Evolutionary conservation across 2,113 vertebrate species (phyloP), one percentile per base, ranked within the genome.

Genomic region (Quiscalus mexicanus): DNA sequence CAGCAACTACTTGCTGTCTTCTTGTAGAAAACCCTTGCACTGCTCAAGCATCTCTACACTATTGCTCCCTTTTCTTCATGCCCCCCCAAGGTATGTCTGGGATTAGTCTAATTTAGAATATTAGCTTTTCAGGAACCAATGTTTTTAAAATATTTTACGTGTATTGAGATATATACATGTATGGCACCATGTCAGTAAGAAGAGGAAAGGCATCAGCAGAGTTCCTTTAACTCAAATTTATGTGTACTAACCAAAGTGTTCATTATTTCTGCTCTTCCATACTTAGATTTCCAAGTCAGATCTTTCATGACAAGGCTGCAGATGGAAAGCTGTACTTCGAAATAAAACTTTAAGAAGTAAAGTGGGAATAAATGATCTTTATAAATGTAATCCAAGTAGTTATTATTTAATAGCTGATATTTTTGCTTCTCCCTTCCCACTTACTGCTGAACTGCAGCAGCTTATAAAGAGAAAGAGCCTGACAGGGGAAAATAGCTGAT

Each of bases 331-430:
- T 20, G 9, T 78, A 44, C 55, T 89, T 91, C 24, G 58, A 84
- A 91, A 83, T 91, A 69, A 82, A 91, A 60, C 49, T 82, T 90
- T 35, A 42, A 41, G 90, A 69, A 91, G 67, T 31, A 69, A 73
- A 85, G 33, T 65, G 49, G 39, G 45, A 15, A 47, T 74, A 74
- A 63, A 87, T 78, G 28, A 53, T 78, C 42, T 94, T 91, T 84
- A 80, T 82, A 94, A 73, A 71, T 63, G 45, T 84, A 92, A 89
- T 90, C 64, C 35, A 84, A 81, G 77, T 39, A 71, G 86, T 84
- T 95, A 63, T 78, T 91, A 85, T 65, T 90, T 92, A 84, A 75
- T 68, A 91, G 74, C 56, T 90, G 80, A 55, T 90, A 81, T 77
- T 85, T 94, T 87, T 95, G n/a, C 67, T 93, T 87, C 71, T 92